Conservation (phyloP, 2,797 vertebrate genomes). For the Centropyge bicolor region DNA sequence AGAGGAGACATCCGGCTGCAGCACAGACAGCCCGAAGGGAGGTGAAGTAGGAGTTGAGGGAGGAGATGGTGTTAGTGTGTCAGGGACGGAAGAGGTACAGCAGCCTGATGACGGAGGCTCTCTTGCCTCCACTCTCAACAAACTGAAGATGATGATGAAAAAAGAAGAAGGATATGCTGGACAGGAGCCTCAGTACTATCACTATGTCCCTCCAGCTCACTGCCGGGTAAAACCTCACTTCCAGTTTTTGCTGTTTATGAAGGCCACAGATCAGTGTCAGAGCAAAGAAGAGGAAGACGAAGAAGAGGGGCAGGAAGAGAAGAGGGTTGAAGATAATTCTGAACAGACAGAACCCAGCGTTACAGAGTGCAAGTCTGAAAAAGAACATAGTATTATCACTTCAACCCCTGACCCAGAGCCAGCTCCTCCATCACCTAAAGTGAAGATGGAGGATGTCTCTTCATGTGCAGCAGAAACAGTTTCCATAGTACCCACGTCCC, state of each 20-base stretch:
- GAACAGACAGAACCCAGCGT: slow-evolving; percentile 53
- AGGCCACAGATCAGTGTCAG: slow-evolving; percentile 90
- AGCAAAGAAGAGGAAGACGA: slow-evolving; percentile 77
- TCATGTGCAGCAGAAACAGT: slow-evolving; percentile 48
- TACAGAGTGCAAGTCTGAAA: slow-evolving; percentile 64
- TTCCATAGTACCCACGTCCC: slow-evolving; percentile 41
- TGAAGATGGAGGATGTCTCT: slow-evolving; percentile 76
- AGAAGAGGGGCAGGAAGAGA: slow-evolving; percentile 64
- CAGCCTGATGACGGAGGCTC: slow-evolving; percentile 85
- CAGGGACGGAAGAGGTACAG: slow-evolving; percentile 66
- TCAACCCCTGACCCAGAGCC: slow-evolving; percentile 54
- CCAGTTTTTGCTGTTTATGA: slow-evolving; percentile 98
- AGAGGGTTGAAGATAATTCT: slow-evolving; percentile 51
- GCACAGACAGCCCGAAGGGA: slow-evolving; percentile 76
- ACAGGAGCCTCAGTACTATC: slow-evolving; percentile 96
- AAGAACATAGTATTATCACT: slow-evolving; percentile 49
- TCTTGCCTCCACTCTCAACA: slow-evolving; percentile 92
- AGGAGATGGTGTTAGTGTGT: slow-evolving; percentile 33
- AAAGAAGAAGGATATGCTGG: slow-evolving; percentile 91
- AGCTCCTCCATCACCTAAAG: slow-evolving; percentile 70
- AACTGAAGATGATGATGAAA: slow-evolving; percentile 97
- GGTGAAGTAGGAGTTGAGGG: slow-evolving; percentile 55
- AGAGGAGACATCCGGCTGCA: slow-evolving; percentile 68
- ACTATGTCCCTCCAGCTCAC: slow-evolving; percentile 96
- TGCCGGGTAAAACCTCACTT: slow-evolving; percentile 98